Evolutionary conservation across 1,140 invertebrate genomes (phyloP).

Genomic region (Anoplophora glabripennis): DNA sequence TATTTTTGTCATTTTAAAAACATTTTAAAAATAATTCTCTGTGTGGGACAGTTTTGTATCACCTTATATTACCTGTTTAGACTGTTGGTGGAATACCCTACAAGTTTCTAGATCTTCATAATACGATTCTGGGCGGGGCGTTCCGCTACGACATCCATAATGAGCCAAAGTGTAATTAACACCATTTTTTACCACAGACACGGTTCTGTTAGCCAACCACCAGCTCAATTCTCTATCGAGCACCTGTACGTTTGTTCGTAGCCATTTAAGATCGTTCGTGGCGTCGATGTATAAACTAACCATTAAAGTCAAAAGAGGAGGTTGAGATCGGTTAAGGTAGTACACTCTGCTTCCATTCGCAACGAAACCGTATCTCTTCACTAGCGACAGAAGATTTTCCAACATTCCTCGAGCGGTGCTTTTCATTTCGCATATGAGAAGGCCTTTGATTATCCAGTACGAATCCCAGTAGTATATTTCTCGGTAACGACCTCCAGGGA

Average conservation of each 20-base stretch:
- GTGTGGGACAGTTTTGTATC: not conserved
- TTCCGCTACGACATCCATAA: slow-evolving; percentile 59
- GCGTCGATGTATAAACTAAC: slow-evolving; percentile 65
- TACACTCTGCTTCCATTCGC: slow-evolving; percentile 71
- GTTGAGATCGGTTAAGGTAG: slow-evolving; percentile 79
- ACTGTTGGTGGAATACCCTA: slow-evolving; percentile 15
- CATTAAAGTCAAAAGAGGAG: slow-evolving; percentile 77
- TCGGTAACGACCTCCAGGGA: slow-evolving; percentile 84
- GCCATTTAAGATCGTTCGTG: slow-evolving; percentile 66
- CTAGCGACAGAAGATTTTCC: slow-evolving; percentile 67
- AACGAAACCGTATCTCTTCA: slow-evolving; percentile 60
- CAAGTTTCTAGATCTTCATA: slow-evolving; percentile 53
- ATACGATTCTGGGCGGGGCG: slow-evolving; percentile 80
- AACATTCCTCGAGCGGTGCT: slow-evolving; percentile 74
- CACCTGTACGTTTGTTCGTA: slow-evolving; percentile 55
- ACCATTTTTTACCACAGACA: slow-evolving; percentile 55
- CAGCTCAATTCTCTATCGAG: slow-evolving; percentile 70
- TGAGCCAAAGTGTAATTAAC: slow-evolving; percentile 59
- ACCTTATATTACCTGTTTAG: not conserved
- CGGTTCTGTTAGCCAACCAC: slow-evolving; percentile 60
- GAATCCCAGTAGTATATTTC: slow-evolving; percentile 90
- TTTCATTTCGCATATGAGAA: slow-evolving; percentile 72
- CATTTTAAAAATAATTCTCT: too few relatives aligned
- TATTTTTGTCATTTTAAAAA: too few relatives aligned
- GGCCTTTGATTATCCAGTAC: slow-evolving; percentile 80